These are phyloP conservation scores for Oophaga sylvatica DNA, from an alignment of 2,797 vertebrate genomes.

Conservation along the genomic window DNA sequence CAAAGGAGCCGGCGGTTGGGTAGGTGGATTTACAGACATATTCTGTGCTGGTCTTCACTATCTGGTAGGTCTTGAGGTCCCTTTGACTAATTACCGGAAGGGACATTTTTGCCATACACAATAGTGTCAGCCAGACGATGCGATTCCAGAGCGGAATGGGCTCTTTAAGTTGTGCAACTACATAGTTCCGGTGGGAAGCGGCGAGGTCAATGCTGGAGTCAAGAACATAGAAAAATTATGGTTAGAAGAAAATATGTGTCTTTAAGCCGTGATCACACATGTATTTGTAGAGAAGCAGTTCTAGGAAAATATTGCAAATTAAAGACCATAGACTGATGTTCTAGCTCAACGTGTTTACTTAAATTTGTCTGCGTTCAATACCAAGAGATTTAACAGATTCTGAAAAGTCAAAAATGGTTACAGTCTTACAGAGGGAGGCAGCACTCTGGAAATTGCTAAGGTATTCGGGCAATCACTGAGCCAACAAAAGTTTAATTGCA, in stretches of 20 bases:
- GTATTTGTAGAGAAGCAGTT: too few relatives aligned
- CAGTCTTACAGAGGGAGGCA: too few relatives aligned
- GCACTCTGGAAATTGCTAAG: too few relatives aligned
- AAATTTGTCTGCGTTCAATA: too few relatives aligned
- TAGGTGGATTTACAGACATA: conserved; percentile 24
- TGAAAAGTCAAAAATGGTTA: too few relatives aligned
- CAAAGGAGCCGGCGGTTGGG: neutral
- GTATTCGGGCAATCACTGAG: too few relatives aligned
- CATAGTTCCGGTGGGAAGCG: neutral
- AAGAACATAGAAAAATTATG: neutral
- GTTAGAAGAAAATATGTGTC: neutral
- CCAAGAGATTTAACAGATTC: too few relatives aligned
- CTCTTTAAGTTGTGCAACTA: neutral
- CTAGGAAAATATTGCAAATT: too few relatives aligned
- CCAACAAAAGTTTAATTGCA: too few relatives aligned
- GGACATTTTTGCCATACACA: conserved; percentile 16
- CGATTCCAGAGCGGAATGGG: neutral
- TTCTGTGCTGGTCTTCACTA: conserved; percentile 42
- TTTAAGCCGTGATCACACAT: neutral
- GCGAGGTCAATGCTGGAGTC: neutral
- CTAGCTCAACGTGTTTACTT: too few relatives aligned
- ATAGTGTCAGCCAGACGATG: neutral
- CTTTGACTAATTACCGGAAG: neutral
- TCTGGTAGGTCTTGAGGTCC: conserved; percentile 24
- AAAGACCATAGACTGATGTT: too few relatives aligned